Base-by-base conservation (phyloP, 2,797 vertebrate genomes). In the Sebastes iracundus region DNA sequence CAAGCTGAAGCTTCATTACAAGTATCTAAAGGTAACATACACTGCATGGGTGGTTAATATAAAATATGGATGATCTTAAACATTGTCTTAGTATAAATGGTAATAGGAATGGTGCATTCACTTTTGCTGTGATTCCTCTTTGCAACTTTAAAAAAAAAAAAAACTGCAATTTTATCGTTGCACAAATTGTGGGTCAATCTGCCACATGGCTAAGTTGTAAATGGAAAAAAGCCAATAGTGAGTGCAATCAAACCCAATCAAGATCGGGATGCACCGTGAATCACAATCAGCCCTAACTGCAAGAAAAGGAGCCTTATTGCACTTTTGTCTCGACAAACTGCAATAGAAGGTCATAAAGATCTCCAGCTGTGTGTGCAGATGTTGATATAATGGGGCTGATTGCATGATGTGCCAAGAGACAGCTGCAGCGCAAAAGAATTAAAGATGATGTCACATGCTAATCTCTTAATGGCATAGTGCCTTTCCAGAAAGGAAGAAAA, bases 361-460 rank as follows among this genome's bases (percentile, higher is more conserved):
- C 58, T 76, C 83, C 89, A 92, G 90, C 91, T 90, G 89, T 86
- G 90, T 94, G 91, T 93, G 79, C 88, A 87, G 81, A 87, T 86
- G 77, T 79, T 80, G 68, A 88, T 90, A 75, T 86, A 81, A 84
- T 90, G 69, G 80, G 35, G 49, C 75, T 93, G 87, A 93, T 94
- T 93, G 82, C 75, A 75, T 71, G 75, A 80, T 67, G 55, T 84
- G 42, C 69, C 27, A 35, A 81, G 56, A 77, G 83, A 77, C 88
- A 94, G 90, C 85, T 92, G 86, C 75, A 79, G 25, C 53, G 30
- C 27, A 58, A 68, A 66, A 46, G 12, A 66, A 73, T 60, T 9
- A 28, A 38, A 79, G 32, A 86, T 33, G 62, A 60, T 62, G 27
- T 74, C 49, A 61, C 33, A 10, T 60, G 22, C 49, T 84, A 68